phyloP scores from a whole-genome alignment of 2,113 vertebrate genomes.

The Melanerpes formicivorus region DNA sequence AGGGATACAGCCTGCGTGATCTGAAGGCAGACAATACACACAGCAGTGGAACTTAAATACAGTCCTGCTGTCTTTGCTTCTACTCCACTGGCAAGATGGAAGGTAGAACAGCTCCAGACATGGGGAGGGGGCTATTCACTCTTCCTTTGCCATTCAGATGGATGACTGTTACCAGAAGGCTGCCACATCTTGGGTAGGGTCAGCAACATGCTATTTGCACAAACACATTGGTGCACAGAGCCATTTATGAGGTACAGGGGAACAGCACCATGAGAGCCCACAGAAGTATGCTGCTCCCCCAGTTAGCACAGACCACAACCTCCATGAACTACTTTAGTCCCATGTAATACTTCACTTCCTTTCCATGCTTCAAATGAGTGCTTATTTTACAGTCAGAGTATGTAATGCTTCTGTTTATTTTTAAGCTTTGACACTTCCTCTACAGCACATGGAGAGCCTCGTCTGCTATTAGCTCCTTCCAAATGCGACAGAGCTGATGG shows the following conservation, averaged over 20 bases:
- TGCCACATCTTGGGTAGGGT: neutral
- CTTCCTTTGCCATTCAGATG: neutral
- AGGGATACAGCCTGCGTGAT: neutral
- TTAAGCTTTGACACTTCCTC: conserved; percentile 42
- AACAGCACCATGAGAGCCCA: neutral
- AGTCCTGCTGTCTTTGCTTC: neutral
- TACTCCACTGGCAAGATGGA: neutral
- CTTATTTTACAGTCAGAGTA: conserved; percentile 30
- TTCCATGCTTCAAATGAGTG: neutral
- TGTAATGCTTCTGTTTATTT: neutral
- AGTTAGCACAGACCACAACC: fast-evolving
- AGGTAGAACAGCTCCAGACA: neutral
- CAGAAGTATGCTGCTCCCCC: neutral
- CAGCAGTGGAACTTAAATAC: neutral
- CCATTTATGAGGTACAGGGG: neutral
- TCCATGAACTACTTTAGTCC: neutral
- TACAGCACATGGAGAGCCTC: conserved; percentile 16
- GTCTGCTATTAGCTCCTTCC: neutral
- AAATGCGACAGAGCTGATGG: neutral
- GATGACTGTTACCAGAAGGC: neutral
- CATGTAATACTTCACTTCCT: neutral
- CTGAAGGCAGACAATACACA: neutral
- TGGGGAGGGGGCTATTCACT: neutral
- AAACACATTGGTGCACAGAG: neutral
- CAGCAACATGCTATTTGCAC: neutral